Evolutionary conservation across 2,888 invertebrate species (phyloP), one percentile per base, ranked within the genome.

Genomic region (Mimumesa dahlbomi): DNA sequence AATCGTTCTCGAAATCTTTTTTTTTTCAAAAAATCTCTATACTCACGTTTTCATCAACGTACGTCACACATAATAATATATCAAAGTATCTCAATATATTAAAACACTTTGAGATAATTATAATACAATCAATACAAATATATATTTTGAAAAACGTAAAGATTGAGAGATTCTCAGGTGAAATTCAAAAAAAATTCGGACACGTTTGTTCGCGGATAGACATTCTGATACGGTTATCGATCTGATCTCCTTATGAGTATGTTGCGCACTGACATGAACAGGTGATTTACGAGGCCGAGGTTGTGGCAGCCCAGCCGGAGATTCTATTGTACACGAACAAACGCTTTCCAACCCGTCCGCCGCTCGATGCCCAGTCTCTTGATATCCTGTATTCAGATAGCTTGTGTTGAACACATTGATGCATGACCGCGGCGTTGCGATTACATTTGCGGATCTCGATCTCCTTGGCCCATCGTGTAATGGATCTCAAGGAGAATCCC

Each of bases 221-320:
- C 63, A 64, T 54, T 59, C 64, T 22, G 70, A 72, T 70, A 70
- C 38, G 36, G 45, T 13, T 59, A 70, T 72, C 71, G 70, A 72
- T 72, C 49, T 49, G 54, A 72, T 70, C 70, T 72, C 64, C 71
- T 72, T 64, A 58, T 54, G 25, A 56, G 53, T 58, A 72, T 64
- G 70, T 70, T 70, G 64, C 71, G n/a, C 70, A 54, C 58, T 64
- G 70, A 50, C 71, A 56, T 52, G 50, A 50, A 22, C 70, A 54
- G 71, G 70, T 72, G 71, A 72, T 72, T 70, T 72, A 72, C 70
- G 70, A 59, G 64, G 70, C 16, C 40, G 49, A 45, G 34, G 70
- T 45, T 64, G 58, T 42, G 58, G 43, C 54, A 46, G 49, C 53
- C 64, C 13, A 70, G 50, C 58, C 70, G 50, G 70, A 54, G 71